These are phyloP conservation scores for Heliconius ethilla DNA, from an alignment of 2,888 invertebrate genomes.

Conservation along the genomic window DNA sequence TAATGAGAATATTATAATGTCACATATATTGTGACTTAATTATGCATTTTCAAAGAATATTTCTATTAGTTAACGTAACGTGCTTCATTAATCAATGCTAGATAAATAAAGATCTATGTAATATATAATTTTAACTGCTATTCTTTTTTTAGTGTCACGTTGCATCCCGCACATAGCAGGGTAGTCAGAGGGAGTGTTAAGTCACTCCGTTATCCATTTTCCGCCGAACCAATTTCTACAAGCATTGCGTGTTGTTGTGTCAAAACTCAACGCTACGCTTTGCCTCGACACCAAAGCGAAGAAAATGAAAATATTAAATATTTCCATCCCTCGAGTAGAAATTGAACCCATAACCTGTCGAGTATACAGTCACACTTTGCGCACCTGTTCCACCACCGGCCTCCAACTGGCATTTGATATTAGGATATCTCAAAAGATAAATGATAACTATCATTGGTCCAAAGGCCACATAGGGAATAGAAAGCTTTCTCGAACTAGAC, in stretches of 20 bases:
- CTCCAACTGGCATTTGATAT: neutral
- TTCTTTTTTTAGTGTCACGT: neutral
- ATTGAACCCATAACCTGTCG: too few species aligned
- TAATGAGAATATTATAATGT: slow-evolving; percentile 9
- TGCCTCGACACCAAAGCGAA: too few species aligned
- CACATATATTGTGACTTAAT: neutral
- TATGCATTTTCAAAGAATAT: neutral
- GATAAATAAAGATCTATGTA: neutral
- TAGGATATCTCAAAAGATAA: neutral
- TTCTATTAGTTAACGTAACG: neutral
- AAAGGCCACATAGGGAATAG: slow-evolving; percentile 10
- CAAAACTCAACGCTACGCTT: too few species aligned
- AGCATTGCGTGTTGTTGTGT: too few species aligned
- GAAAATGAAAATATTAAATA: too few species aligned
- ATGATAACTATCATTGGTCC: neutral
- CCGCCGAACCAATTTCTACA: too few species aligned
- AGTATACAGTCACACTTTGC: too few species aligned
- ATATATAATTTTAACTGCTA: neutral
- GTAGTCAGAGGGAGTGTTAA: too few species aligned
- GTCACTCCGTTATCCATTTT: too few species aligned
- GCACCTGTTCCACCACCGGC: too few species aligned
- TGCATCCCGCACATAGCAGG: too few species aligned
- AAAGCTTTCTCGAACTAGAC: neutral
- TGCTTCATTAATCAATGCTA: neutral
- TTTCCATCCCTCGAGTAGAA: too few species aligned